Conservation (phyloP, 2,797 vertebrate genomes). For the Chelidonichthys spinosus region DNA sequence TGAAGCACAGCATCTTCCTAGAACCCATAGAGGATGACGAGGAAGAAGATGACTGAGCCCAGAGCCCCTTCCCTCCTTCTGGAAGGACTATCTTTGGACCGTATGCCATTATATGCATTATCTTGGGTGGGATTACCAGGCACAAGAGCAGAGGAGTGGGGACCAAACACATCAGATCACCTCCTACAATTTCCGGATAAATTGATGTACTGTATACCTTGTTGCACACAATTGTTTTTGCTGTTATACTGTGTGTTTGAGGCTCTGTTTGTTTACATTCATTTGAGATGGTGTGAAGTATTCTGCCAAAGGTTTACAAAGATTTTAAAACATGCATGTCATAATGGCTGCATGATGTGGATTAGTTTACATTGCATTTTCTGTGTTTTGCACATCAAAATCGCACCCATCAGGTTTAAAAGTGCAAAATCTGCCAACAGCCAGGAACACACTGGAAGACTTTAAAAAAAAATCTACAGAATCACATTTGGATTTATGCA, state of each 20-base stretch:
- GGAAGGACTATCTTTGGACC: slow-evolving; percentile 56
- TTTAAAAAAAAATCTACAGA: slow-evolving; percentile 13
- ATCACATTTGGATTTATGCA: slow-evolving; percentile 8
- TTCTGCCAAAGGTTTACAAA: slow-evolving; percentile 74
- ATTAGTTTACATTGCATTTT: slow-evolving; percentile 71
- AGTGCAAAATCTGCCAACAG: slow-evolving; percentile 55
- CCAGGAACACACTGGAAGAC: slow-evolving; percentile 41
- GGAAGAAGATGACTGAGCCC: slow-evolving; percentile 80
- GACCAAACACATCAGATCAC: slow-evolving; percentile 78
- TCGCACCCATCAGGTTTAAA: slow-evolving; percentile 41
- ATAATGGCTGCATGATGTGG: slow-evolving; percentile 80
- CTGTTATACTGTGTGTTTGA: slow-evolving; percentile 62
- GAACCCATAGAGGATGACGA: slow-evolving; percentile 70
- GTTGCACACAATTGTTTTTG: slow-evolving; percentile 67
- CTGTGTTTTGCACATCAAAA: slow-evolving; percentile 51
- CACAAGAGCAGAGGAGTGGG: slow-evolving; percentile 71
- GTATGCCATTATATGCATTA: slow-evolving; percentile 69
- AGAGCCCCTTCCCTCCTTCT: slow-evolving; percentile 31
- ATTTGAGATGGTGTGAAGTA: slow-evolving; percentile 41
- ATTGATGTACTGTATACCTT: slow-evolving; percentile 58
- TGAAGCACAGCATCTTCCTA: slow-evolving; percentile 76
- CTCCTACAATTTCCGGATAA: slow-evolving; percentile 63
- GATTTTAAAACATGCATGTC: slow-evolving; percentile 81
- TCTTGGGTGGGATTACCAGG: slow-evolving; percentile 61
- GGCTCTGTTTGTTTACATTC: slow-evolving; percentile 66